Conservation (phyloP, 2,797 vertebrate genomes). For the Sebastes wilsoni region DNA sequence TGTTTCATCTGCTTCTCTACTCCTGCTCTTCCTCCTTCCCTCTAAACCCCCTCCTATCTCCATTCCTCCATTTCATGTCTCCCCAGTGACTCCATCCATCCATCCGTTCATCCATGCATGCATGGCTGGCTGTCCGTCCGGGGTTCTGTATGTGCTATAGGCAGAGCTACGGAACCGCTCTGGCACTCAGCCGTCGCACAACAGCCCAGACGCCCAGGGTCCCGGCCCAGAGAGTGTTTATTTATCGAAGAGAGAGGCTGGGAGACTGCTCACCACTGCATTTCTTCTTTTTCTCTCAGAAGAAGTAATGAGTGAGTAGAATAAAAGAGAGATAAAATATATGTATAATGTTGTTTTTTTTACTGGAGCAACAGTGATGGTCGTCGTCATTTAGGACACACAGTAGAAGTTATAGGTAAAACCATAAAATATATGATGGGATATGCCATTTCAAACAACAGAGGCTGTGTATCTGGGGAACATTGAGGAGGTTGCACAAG, state of each 20-base stretch:
- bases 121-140: conserved; percentile 60
- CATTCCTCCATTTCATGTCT: conserved; percentile 65
- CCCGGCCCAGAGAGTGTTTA: conserved; percentile 66
- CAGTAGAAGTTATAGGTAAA: not conserved
- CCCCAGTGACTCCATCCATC: conserved; percentile 71
- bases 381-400: not conserved
- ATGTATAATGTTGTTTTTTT: not conserved
- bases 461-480: not conserved
- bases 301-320: not conserved
- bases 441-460: not conserved
- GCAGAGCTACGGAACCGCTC: conserved; percentile 68
- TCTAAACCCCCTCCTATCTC: conserved; percentile 9
- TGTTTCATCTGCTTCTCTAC: conserved; percentile 41
- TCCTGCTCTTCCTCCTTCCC: conserved; percentile 13
- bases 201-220: conserved; percentile 57
- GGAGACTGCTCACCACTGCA: conserved; percentile 22
- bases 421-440: not conserved
- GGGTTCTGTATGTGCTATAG: conserved; percentile 71
- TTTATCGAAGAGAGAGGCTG: conserved; percentile 56
- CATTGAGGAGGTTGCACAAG: not conserved
- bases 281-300: conserved; percentile 25
- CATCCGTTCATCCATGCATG: conserved; percentile 69
- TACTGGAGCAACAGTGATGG: not conserved
- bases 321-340: not conserved
- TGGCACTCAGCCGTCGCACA: conserved; percentile 68